phyloP scores from a whole-genome alignment of 2,888 invertebrate genomes.

The Eudasyphora cyanicolor region DNA sequence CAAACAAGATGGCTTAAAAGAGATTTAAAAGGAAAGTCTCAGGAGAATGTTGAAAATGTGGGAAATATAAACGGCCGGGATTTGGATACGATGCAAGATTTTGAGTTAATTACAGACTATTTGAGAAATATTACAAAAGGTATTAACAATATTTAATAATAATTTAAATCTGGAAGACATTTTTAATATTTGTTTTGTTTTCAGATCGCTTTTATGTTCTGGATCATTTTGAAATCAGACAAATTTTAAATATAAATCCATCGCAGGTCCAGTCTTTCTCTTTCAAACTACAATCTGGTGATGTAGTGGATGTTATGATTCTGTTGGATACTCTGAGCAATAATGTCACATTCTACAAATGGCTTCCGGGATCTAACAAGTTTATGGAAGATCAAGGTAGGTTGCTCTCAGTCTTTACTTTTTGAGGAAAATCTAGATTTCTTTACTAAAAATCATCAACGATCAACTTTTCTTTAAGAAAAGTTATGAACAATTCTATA shows the following conservation, averaged over 20 bases:
- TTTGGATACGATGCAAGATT: background rate
- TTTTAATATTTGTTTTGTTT: constrained; percentile 26
- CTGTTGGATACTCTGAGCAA: constrained; percentile 65
- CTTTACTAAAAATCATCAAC: no score
- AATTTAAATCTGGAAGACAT: background rate
- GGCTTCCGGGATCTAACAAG: constrained; percentile 68
- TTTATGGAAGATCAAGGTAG: constrained; percentile 73
- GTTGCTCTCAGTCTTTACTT: constrained; percentile 51
- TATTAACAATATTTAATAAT: constrained; percentile 51
- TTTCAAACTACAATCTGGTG: constrained; percentile 3
- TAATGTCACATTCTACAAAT: constrained; percentile 68
- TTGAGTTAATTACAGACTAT: constrained; percentile 63
- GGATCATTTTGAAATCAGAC: constrained; percentile 73
- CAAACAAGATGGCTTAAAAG: constrained; percentile 49
- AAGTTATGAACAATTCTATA: no score
- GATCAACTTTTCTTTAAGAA: no score
- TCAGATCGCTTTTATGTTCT: constrained; percentile 69
- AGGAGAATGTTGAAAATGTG: background rate
- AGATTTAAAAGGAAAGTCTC: background rate
- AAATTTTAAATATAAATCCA: constrained; percentile 68
- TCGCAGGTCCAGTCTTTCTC: constrained; percentile 21
- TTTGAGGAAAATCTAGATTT: background rate
- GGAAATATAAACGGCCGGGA: background rate
- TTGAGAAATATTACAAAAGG: constrained; percentile 69
- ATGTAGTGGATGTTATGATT: constrained; percentile 69